Evolutionary conservation across 37 sponge, comb jelly and placozoan genomes (phyloP).

Genomic region (Axinella damicornis): DNA sequence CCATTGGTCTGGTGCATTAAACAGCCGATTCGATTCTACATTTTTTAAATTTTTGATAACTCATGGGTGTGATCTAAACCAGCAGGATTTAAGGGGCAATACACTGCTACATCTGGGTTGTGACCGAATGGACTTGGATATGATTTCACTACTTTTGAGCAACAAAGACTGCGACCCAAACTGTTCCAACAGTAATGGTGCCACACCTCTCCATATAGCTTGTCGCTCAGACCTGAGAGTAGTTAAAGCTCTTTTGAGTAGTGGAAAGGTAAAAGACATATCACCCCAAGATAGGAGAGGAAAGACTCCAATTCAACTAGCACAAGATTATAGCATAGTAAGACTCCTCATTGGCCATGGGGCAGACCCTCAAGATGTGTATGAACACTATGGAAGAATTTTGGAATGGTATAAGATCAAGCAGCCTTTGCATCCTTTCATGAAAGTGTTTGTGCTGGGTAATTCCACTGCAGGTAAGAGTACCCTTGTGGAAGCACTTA

Average conservation of each 20-base stretch:
- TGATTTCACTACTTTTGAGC: neutral
- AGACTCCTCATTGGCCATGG: constrained; percentile 28
- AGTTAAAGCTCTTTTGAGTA: neutral
- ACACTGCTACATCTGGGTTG: constrained; percentile 1
- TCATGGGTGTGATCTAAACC: neutral
- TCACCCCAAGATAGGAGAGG: neutral
- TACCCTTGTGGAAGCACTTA: constrained; percentile 36
- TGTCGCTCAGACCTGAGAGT: neutral
- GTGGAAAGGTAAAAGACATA: neutral
- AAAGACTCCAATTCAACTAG: constrained; percentile 28
- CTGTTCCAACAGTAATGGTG: neutral
- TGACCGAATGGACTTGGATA: neutral
- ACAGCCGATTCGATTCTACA: too few relatives aligned
- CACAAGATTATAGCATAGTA: constrained; percentile 7
- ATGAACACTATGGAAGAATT: neutral
- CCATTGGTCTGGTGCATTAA: too few relatives aligned
- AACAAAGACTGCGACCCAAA: too few relatives aligned
- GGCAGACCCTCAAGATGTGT: constrained; percentile 26
- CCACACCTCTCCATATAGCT: constrained; percentile 4
- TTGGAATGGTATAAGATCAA: neutral
- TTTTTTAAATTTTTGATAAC: too few relatives aligned
- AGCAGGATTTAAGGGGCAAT: neutral
- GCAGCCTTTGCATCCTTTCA: neutral
- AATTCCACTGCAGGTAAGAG: constrained; percentile 37
- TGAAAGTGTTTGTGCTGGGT: constrained; percentile 24